phyloP scores from a whole-genome alignment of 1,140 invertebrate genomes.

The Trichonephila clavata region DNA sequence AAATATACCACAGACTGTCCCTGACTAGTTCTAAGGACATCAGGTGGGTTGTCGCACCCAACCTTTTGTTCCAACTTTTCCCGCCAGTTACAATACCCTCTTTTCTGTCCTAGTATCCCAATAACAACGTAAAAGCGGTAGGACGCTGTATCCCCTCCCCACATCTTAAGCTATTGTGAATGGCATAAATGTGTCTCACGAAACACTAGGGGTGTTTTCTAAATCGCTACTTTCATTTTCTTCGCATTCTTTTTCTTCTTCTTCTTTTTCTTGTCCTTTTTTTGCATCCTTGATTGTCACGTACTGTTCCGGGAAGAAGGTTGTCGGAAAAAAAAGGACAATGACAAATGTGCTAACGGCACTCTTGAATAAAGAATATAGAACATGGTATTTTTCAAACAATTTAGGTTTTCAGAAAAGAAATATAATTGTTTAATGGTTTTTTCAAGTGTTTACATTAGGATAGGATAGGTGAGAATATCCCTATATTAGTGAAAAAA shows the following conservation, averaged over 20 bases:
- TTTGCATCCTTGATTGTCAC: background rate
- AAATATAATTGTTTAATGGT: too few species aligned
- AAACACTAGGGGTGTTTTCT: background rate
- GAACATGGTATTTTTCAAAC: too few species aligned
- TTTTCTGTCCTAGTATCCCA: background rate
- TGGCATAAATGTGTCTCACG: constrained; percentile 6
- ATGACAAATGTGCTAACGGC: too few species aligned
- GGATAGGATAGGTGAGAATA: too few species aligned
- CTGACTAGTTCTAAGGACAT: background rate
- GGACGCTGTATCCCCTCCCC: background rate
- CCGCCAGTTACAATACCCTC: background rate
- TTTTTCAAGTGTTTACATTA: too few species aligned
- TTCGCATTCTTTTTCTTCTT: background rate
- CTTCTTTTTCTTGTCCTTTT: background rate
- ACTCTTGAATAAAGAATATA: too few species aligned
- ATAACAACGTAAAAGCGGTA: background rate
- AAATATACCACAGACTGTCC: background rate
- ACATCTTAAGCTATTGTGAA: background rate
- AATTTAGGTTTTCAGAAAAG: too few species aligned
- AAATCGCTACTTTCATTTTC: background rate
- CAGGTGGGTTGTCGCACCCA: background rate
- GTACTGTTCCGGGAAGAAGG: background rate
- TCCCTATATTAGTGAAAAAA: too few species aligned
- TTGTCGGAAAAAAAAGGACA: too few species aligned
- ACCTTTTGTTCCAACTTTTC: constrained; percentile 3